Evolutionary conservation across 92 coral and sea anemone genomes (phyloP).

Genomic region (Anthopleura xanthogrammica): DNA sequence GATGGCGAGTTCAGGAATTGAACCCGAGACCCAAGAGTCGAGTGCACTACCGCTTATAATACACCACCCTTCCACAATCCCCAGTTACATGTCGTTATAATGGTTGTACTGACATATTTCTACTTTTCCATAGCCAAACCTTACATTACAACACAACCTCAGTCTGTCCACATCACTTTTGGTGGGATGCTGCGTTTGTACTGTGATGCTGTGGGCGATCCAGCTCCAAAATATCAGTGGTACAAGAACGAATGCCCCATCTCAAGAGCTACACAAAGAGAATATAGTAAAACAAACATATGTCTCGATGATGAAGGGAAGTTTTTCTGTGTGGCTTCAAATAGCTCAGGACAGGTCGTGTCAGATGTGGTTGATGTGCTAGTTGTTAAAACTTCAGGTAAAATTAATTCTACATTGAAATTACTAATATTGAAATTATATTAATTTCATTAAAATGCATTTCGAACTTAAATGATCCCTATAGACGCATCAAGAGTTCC

Average conservation of each 20-base stretch:
- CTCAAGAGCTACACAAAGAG: conserved; percentile 54
- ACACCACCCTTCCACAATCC: no score
- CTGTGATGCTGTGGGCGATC: conserved; percentile 92
- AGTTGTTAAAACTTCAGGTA: conserved; percentile 11
- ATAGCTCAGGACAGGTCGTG: conserved; percentile 56
- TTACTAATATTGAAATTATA: no score
- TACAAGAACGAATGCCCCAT: conserved; percentile 63
- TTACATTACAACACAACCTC: conserved; percentile 61
- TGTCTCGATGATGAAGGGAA: conserved; percentile 70
- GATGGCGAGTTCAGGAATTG: no score
- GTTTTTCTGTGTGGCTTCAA: conserved; percentile 70
- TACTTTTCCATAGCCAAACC: conserved; percentile 38
- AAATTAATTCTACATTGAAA: background rate
- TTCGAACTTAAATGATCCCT: no score
- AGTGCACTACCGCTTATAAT: no score
- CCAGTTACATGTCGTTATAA: no score
- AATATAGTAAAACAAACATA: conserved; percentile 53
- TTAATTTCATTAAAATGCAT: no score
- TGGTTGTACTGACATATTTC: background rate
- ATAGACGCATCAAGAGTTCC: no score
- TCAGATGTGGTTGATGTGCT: conserved; percentile 11
- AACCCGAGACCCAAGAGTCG: no score
- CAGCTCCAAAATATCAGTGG: conserved; percentile 89
- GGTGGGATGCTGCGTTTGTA: conserved; percentile 63
- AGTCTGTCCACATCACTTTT: conserved; percentile 16